Base-by-base conservation (phyloP, 2,113 vertebrate species). In the Sakesphorus luctuosus region DNA sequence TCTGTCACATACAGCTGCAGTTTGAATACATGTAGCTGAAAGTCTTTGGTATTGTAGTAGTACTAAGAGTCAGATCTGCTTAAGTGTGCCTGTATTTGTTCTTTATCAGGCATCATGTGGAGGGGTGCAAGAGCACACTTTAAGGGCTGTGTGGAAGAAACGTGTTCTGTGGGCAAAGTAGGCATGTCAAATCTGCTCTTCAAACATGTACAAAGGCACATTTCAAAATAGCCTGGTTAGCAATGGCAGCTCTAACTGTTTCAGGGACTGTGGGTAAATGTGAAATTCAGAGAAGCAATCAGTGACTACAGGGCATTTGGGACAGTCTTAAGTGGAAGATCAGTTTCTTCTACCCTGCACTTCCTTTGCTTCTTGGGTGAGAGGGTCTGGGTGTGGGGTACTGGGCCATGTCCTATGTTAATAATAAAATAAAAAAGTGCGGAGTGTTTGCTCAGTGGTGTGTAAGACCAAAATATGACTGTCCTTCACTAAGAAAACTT, bases 131-230 rank as follows among this genome's bases (percentile, higher is more conserved):
- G 2, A 10, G 11, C 31, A 44, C 28, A 13, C 7, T 31, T 24
- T 13, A 50, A 49, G 12, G 29, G 38, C 19, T 0, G 1, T 1
- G 1, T n/a, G 69, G 65, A 59, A 38, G 25, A 9, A 49, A 55
- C 1, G 0, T 5, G 21, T 31, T 5, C 19, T 16, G 11, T 26
- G 23, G 13, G 20, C 31, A 79, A 69, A 74, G n/a, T 4, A 59
- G 52, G 33, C 26, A 23, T 6, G 19, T 1, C 16, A 33, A 20
- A 28, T 8, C 52, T 62, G 63, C 43, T 73, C 55, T 59, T 69
- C 56, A 71, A 38, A 50, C 55, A 44, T 0, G 0, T 31, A n/a
- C 18, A 44, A 36, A 89, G n/a, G 8, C 17, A 3, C 21, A 13
- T 72, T 78, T 81, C 69, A 89, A 62, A 68, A 28, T 33, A 84